Conservation (phyloP, 2,888 invertebrate genomes). For the Himalopsyche anomala region DNA sequence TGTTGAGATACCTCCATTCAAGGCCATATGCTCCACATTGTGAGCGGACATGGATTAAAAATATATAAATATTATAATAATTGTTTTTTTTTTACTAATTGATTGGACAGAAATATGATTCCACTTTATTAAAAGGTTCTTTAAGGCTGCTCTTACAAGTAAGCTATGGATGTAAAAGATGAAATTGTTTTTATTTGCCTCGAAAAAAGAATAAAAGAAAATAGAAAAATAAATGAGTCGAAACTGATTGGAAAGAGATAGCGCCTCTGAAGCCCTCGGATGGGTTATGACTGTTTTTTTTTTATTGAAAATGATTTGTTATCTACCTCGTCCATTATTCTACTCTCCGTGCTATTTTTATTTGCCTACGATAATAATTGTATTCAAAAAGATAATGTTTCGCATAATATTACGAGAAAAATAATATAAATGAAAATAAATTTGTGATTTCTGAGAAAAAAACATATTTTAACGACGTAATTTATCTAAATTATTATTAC, state of each 20-base stretch:
- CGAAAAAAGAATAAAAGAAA: conserved; percentile 24
- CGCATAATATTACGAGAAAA: background rate
- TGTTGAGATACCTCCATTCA: too few species aligned
- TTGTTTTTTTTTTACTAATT: too few species aligned
- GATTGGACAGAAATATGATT: too few species aligned
- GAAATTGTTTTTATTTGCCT: conserved; percentile 16
- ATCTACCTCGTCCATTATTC: background rate
- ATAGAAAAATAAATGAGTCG: conserved; percentile 30
- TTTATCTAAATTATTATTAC: too few species aligned
- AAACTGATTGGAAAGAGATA: conserved; percentile 26
- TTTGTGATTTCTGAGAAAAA: too few species aligned
- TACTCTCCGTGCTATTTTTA: background rate
- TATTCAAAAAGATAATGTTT: background rate
- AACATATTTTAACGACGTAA: too few species aligned
- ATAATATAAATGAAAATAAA: background rate
- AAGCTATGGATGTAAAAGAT: background rate
- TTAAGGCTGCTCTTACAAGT: background rate
- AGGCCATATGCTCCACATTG: too few species aligned
- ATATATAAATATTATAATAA: too few species aligned
- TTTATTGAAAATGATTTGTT: conserved; percentile 22
- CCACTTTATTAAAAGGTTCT: too few species aligned
- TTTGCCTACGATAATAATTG: background rate
- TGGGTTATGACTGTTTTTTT: background rate
- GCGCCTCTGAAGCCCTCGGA: background rate
- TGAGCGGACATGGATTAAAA: too few species aligned